Base-by-base conservation (phyloP, 2,888 invertebrate species). In the Villa cingulata region DNA sequence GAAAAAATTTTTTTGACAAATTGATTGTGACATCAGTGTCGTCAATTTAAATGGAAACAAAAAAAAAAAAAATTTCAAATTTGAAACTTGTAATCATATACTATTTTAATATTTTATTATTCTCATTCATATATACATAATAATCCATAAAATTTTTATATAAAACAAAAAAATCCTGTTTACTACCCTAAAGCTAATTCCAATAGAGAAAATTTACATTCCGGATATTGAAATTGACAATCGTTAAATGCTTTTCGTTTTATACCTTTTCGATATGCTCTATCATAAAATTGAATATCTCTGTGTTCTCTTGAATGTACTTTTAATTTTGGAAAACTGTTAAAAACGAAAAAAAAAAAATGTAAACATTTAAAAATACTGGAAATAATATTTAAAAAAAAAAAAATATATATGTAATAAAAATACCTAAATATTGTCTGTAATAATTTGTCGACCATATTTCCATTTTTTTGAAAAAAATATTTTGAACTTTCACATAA, bases 401-500 rank as follows among this genome's bases (percentile, higher is more conserved):
- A 23, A 23, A 23, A 39, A 16, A 20, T 20, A 18, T 15, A n/a
- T 18, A 38, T 7, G 10, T 27, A 27, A 27, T 27, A 9, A 2
- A 27, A 9, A 73, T 64, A 83, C 83, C 78, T 75, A 56, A 86
- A 83, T 20, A 83, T 70, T 16, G 76, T 76, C 56, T 81, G 73
- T 51, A 85, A 74, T 65, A 86, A 74, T 64, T 84, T 81, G 54
- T 83, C 77, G 2, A 82, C 63, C 69, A 83, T 74, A 47, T 78
- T 81, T 15, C 72, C 74, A 14, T 75, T 76, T 49, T 74, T 73
- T 1, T 76, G 74, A 14, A 74, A 71, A 34, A 84, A 69, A 15
- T 76, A 71, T 52, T 79, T 78, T 0, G 79, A 76, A 10, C 83
- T 78, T 60, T 86, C 86, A 63, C 86, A 86, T 0, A 86, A 68